Base-by-base conservation (phyloP, 2,888 invertebrate genomes). In the Leucozona laternaria region DNA sequence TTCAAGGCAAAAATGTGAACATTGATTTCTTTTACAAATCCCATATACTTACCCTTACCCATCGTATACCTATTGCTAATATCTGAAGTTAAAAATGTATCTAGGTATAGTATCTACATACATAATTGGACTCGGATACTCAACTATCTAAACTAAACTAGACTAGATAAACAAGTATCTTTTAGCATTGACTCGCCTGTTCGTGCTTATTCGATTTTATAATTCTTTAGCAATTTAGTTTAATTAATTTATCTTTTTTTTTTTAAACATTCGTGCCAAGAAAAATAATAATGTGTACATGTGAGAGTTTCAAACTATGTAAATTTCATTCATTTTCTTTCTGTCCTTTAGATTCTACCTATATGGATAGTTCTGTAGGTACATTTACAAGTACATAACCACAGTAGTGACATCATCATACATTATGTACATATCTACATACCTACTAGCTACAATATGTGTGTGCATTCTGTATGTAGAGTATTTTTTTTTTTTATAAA, bases 321-420 rank as follows among this genome's bases (percentile, higher is more conserved):
- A n/a, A 37, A 43, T 60, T 70, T 37, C 48, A 34, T 66, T 66
- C 53, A 20, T n/a, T 58, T 53, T 55, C 45, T 43, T 34, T 22
- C 71, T 20, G 48, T 66, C 66, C 66, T 66, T 66, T 40, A 7
- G 3, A 7, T 28, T 53, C 1, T 25, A 53, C 11, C 6, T 25
- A 28, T 53, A n/a, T n/a, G n/a, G n/a, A n/a, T n/a, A n/a, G n/a
- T n/a, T n/a, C n/a, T n/a, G n/a, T n/a, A n/a, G n/a, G n/a, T n/a
- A n/a, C n/a, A n/a, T n/a, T n/a, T n/a, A n/a, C n/a, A n/a, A n/a
- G n/a, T n/a, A n/a, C n/a, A n/a, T n/a, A n/a, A n/a, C n/a, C n/a
- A n/a, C n/a, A n/a, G n/a, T n/a, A 57, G 70, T 80, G 75, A 80
- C 80, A 75, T 80, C 68, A 68, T 68, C 53, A 25, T 25, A 53